Evolutionary conservation across 1,140 invertebrate genomes (phyloP), one percentile per base, ranked within the genome.

Genomic region (Zaprionus camerounensis): DNA sequence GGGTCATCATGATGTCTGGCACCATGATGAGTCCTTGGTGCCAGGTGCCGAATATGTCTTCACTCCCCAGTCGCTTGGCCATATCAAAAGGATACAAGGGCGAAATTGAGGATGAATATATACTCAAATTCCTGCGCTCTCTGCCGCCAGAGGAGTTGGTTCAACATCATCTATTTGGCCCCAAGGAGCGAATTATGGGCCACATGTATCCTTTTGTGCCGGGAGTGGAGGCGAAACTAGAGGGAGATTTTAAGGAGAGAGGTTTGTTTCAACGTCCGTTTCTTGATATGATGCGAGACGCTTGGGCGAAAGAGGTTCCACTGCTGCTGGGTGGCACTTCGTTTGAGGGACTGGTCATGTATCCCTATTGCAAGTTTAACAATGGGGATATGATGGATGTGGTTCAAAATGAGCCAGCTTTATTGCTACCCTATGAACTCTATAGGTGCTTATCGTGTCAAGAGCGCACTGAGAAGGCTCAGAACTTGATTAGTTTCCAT

Each of bases 1-100:
- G 94, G 86, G 94, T 93, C n/a, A 94, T 95, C 55, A 91, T 94
- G 62, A 94, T 95, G 81, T 95, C 94, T 34, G 95, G 95, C 0
- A 93, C 93, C 1, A 92, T 93, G 22, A 76, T 95, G 62, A 88
- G 91, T 55, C 93, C 93, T 11, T 90, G 91, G 91, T 79, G 63
- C 0, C 56, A 75, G 13, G 53, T 28, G 78, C 75, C 20, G 55
- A 59, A 24, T 56, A 38, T 46, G 13, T 12, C 59, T 1, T 22
- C 53, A 5, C 38, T 79, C 5, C 76, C 69, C 6, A 61, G 55
- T 5, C 79, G 80, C 3, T 61, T 92, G 11, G 90, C 91, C 0
- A 9, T 44, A 7, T 24, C 36, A 0, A 68, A 81, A 7, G 91
- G 91, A 5, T 92, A 87, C 20, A 17, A 38, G 12, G 77, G 92